Percentiles rank a stretch among this genome's conserved stretches.
phyloP scores from a whole-genome alignment of 1,140 invertebrate genomes.

The Lerema accius region DNA sequence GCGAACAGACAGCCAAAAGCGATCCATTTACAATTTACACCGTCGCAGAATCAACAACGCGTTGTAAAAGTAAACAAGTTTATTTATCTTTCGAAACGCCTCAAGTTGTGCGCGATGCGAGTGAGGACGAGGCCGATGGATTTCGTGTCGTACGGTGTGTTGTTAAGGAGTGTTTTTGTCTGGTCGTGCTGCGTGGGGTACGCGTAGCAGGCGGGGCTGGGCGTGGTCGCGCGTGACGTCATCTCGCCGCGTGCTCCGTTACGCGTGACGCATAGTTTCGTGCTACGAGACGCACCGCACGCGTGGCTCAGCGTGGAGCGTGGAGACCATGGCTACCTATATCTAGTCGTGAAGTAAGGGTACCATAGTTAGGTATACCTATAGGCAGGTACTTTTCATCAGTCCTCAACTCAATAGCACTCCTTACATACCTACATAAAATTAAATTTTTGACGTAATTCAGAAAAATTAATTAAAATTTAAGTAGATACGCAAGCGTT shows the following conservation, averaged over 20 bases:
- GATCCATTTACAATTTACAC: slow-evolving; percentile 10
- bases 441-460: no score
- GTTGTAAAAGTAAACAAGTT: slow-evolving; percentile 27
- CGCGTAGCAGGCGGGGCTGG: slow-evolving; percentile 60
- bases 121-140: neutral
- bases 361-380: no score
- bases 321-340: no score
- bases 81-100: slow-evolving; percentile 28
- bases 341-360: no score
- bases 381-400: no score
- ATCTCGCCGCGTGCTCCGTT: slow-evolving; percentile 23
- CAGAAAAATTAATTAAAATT: no score
- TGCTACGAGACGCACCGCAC: neutral
- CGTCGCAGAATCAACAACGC: slow-evolving; percentile 18
- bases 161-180: slow-evolving; percentile 35
- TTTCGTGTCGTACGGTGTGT: slow-evolving; percentile 16
- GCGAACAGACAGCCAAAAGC: slow-evolving; percentile 3
- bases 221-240: slow-evolving; percentile 63
- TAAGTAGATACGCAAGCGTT: no score
- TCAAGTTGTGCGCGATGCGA: slow-evolving; percentile 13
- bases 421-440: no score
- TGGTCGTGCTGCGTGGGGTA: slow-evolving; percentile 26
- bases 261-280: slow-evolving; percentile 7
- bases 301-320: no score
- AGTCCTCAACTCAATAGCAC: no score